phyloP scores from a whole-genome alignment of 2,888 invertebrate genomes.

The Aporophyla lueneburgensis region DNA sequence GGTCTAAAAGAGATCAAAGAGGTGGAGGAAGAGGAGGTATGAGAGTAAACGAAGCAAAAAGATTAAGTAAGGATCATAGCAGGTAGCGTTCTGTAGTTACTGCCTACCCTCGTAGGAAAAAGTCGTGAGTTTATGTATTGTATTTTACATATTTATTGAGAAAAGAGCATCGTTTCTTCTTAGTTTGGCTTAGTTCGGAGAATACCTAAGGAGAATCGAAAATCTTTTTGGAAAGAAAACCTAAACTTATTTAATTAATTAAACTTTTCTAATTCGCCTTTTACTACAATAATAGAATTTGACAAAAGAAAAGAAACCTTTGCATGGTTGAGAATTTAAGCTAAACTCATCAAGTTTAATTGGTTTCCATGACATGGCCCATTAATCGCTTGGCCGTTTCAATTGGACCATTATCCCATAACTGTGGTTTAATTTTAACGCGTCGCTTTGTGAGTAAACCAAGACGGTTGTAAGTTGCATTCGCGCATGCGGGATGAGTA shows the following conservation, averaged over 20 bases:
- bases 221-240: background rate
- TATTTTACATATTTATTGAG: background rate
- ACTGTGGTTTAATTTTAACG: constrained; percentile 78
- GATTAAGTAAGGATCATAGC: background rate
- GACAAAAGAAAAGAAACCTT: background rate
- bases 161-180: background rate
- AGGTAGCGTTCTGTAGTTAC: background rate
- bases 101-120: background rate
- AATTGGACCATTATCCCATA: constrained; percentile 67
- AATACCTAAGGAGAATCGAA: background rate
- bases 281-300: background rate
- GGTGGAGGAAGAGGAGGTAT: no score
- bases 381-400: constrained; percentile 53
- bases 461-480: constrained; percentile 73
- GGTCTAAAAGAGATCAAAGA: background rate
- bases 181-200: background rate
- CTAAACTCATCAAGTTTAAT: constrained; percentile 30
- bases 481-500: constrained; percentile 80
- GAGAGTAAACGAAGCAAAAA: background rate
- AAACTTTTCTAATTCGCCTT: background rate
- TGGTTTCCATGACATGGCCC: constrained; percentile 6
- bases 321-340: constrained; percentile 13
- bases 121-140: background rate
- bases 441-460: constrained; percentile 77
- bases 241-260: constrained; percentile 20